A percentile compares a stretch with the other conserved stretches of the same genome.
These are phyloP conservation scores for Drosophila arizonae DNA, from an alignment of 1,140 invertebrate species.

Conservation along the genomic window DNA sequence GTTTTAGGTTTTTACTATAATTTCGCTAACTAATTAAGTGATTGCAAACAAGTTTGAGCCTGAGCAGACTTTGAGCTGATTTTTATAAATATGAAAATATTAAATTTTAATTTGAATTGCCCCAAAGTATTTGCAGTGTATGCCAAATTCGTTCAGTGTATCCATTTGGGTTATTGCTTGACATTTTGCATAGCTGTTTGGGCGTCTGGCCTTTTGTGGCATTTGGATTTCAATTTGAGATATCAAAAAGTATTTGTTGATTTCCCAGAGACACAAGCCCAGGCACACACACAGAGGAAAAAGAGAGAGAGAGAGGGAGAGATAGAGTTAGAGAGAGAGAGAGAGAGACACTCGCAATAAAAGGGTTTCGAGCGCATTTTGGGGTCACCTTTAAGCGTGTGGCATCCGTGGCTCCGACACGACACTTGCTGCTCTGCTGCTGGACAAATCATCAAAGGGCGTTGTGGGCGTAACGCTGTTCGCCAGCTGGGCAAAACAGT, in stretches of 20 bases:
- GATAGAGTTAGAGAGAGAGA: too few relatives aligned
- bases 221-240: slow-evolving; percentile 77
- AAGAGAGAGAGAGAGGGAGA: too few relatives aligned
- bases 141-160: neutral
- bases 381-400: slow-evolving; percentile 21
- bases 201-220: slow-evolving; percentile 19
- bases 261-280: slow-evolving; percentile 6
- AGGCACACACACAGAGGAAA: too few relatives aligned
- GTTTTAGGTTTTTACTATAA: too few relatives aligned
- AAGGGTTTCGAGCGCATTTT: slow-evolving; percentile 8
- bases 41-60: neutral
- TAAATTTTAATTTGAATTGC: too few relatives aligned
- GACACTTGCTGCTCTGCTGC: slow-evolving; percentile 8
- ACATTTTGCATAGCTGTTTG: neutral
- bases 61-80: too few relatives aligned
- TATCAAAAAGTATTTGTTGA: slow-evolving; percentile 67
- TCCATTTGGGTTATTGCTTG: neutral
- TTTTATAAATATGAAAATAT: too few relatives aligned
- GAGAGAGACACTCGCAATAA: neutral
- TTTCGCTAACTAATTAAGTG: neutral
- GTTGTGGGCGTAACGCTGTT: neutral
- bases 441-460: slow-evolving; percentile 6
- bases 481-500: slow-evolving; percentile 55
- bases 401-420: neutral
- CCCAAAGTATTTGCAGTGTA: neutral